These are phyloP conservation scores for Amphimedon queenslandica DNA, from an alignment of 37 sponge, comb jelly and placozoan genomes.

Conservation along the genomic window DNA sequence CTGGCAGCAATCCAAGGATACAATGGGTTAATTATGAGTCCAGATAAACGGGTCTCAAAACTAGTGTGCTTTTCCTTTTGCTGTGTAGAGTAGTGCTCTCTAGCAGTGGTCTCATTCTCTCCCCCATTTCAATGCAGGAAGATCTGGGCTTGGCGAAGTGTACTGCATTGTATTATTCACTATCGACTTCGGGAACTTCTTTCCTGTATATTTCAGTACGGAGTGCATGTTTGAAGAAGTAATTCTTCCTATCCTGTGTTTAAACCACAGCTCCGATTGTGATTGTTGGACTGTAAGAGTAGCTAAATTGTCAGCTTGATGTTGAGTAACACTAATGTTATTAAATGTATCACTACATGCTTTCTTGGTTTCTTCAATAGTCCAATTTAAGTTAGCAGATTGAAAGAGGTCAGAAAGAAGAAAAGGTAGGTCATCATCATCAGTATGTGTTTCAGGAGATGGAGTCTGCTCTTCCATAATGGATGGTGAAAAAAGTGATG, in stretches of 20 bases:
- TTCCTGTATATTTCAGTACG: background rate
- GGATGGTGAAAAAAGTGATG: no score
- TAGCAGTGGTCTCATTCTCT: background rate
- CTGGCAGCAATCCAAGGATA: background rate
- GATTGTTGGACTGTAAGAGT: background rate
- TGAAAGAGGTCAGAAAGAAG: no score
- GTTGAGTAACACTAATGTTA: no score
- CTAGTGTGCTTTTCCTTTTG: background rate
- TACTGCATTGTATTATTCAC: background rate
- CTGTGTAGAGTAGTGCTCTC: background rate
- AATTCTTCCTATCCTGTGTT: background rate
- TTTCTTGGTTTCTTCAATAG: no score
- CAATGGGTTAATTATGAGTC: background rate
- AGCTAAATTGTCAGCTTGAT: conserved; percentile 16
- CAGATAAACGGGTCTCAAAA: background rate
- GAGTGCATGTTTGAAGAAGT: background rate
- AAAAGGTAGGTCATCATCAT: no score
- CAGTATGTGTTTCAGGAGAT: no score
- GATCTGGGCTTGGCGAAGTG: background rate
- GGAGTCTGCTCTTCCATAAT: no score
- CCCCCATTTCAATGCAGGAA: background rate
- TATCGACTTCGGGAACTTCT: background rate
- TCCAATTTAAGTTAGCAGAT: no score
- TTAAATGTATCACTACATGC: no score
- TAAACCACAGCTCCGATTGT: background rate